A percentile compares a stretch with the other conserved stretches of the same genome.
These are phyloP conservation scores for Diplazon laetatorius DNA, from an alignment of 2,888 invertebrate genomes.

Conservation along the genomic window DNA sequence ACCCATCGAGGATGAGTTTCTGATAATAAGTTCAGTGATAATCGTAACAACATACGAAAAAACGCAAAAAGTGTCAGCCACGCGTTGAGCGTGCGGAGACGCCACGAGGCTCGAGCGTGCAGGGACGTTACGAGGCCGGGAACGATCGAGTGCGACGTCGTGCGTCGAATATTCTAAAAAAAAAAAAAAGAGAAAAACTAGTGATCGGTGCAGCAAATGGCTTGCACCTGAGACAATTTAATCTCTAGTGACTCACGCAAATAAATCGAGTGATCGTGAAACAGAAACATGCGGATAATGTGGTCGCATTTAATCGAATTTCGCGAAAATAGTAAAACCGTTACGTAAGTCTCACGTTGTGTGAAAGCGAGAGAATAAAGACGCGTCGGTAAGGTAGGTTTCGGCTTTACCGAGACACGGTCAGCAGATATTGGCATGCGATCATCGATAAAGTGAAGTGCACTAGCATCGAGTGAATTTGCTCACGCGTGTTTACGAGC, in stretches of 20 bases:
- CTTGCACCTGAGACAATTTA: too few species aligned
- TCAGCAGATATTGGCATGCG: too few species aligned
- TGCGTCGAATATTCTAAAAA: too few species aligned
- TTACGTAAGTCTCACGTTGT: neutral
- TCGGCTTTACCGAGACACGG: neutral
- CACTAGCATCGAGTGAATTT: neutral
- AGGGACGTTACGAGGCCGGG: neutral
- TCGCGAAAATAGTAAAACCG: neutral
- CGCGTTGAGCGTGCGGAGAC: neutral
- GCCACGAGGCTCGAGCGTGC: neutral
- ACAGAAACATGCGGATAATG: neutral
- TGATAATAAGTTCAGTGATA: too few species aligned
- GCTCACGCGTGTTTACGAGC: too few species aligned
- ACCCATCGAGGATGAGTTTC: slow-evolving; percentile 13
- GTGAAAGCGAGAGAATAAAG: neutral
- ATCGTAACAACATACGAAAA: neutral
- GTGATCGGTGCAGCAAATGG: too few species aligned
- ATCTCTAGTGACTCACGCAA: too few species aligned
- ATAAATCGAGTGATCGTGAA: neutral
- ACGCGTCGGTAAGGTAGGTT: neutral
- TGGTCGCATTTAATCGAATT: neutral
- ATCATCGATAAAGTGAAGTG: neutral
- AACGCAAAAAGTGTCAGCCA: neutral
- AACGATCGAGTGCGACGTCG: neutral
- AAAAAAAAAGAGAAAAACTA: too few species aligned